phyloP scores from a whole-genome alignment of 2,113 vertebrate genomes.

The Colius striatus region DNA sequence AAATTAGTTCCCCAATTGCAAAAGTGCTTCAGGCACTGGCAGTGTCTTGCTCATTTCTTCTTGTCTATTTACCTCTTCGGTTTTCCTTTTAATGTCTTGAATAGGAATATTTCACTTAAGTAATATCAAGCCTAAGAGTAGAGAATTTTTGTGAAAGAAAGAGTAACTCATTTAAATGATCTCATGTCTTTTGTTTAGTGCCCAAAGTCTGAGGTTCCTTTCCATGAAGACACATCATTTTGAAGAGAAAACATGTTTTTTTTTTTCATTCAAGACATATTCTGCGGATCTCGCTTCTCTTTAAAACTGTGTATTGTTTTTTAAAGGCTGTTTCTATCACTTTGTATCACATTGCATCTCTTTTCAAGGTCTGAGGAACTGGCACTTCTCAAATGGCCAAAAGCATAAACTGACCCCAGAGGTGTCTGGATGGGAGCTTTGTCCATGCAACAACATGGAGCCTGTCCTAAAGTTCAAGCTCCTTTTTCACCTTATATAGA shows the following conservation, averaged over 20 bases:
- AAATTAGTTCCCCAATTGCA: not conserved
- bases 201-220: not conserved
- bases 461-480: accelerated
- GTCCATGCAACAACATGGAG: not conserved
- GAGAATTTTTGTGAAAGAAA: not conserved
- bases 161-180: not conserved
- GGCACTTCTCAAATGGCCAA: not conserved
- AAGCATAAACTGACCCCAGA: not conserved
- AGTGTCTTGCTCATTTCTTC: not conserved
- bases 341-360: not conserved
- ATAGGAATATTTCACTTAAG: not conserved
- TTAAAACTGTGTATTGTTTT: not conserved
- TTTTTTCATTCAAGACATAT: not conserved
- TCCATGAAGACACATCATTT: not conserved
- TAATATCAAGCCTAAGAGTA: not conserved
- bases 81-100: not conserved
- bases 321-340: not conserved
- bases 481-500: not conserved
- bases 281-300: not conserved
- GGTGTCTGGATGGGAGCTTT: not conserved
- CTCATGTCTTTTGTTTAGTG: not conserved
- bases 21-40: not conserved
- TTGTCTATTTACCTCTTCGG: not conserved
- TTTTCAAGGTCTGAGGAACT: not conserved
- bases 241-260: not conserved